Evolutionary conservation across 2,113 vertebrate species (phyloP).

Genomic region (Pampusana beccarii): DNA sequence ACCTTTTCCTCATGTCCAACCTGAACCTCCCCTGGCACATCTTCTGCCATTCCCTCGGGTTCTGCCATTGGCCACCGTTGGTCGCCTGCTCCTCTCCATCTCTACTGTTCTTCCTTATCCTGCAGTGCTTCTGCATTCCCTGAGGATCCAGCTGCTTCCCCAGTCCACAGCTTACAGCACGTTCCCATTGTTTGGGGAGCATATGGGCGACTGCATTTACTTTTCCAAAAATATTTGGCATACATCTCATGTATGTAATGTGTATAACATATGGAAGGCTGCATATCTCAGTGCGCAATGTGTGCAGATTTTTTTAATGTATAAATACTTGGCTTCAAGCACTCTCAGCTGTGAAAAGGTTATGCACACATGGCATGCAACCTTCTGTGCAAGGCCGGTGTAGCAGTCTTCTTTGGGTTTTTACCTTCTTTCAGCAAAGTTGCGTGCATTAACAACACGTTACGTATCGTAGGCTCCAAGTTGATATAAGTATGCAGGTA

Average conservation of each 20-base stretch:
- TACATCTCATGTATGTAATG: not conserved
- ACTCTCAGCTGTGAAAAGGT: not conserved
- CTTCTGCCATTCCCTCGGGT: too few relatives aligned
- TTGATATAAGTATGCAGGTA: fast-evolving
- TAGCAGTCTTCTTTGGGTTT: not conserved
- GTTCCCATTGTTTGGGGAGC: not conserved
- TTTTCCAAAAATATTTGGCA: not conserved
- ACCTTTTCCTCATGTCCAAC: too few relatives aligned
- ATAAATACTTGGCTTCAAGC: not conserved
- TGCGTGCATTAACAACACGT: not conserved
- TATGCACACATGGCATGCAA: fast-evolving
- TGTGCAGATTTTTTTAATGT: not conserved
- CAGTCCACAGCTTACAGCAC: not conserved
- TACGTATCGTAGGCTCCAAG: not conserved
- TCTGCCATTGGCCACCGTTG: too few relatives aligned
- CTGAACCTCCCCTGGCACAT: too few relatives aligned
- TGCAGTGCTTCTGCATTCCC: not conserved
- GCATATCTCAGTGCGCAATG: not conserved
- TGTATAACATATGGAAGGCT: not conserved
- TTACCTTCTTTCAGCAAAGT: not conserved
- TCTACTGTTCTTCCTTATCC: not conserved
- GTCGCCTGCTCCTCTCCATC: not conserved
- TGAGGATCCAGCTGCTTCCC: fast-evolving
- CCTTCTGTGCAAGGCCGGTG: not conserved
- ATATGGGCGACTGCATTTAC: not conserved